Evolutionary conservation across 37 sponge, comb jelly and placozoan species (phyloP).

Genomic region (Theonella swinhoei): DNA sequence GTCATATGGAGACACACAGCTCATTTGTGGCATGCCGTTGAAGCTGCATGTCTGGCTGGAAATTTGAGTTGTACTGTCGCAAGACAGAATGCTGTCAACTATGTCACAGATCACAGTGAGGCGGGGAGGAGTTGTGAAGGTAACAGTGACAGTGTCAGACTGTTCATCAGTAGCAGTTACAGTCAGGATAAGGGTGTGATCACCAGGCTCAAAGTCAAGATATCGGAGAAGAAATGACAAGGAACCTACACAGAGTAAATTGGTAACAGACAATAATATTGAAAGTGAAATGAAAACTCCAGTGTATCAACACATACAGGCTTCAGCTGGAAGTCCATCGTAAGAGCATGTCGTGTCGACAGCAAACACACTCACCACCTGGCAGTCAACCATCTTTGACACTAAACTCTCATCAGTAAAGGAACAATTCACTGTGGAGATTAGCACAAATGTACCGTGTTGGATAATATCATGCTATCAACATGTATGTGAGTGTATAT

Average conservation of each 20-base stretch:
- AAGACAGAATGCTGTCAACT: background rate
- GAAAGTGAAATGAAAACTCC: no score
- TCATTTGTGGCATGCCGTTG: background rate
- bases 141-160: background rate
- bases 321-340: background rate
- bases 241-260: no score
- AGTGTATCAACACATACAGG: no score
- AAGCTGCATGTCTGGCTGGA: background rate
- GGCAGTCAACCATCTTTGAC: background rate
- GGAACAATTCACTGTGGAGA: background rate
- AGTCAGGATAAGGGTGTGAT: background rate
- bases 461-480: no score
- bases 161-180: background rate
- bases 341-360: background rate
- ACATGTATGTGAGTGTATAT: no score
- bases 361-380: background rate
- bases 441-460: no score
- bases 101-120: background rate
- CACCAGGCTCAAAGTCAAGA: background rate
- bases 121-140: background rate
- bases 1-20: background rate
- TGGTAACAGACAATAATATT: no score
- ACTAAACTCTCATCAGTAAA: background rate
- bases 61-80: background rate
- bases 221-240: background rate